Evolutionary conservation across 2,888 invertebrate genomes (phyloP).

Genomic region (Patella caerulea): DNA sequence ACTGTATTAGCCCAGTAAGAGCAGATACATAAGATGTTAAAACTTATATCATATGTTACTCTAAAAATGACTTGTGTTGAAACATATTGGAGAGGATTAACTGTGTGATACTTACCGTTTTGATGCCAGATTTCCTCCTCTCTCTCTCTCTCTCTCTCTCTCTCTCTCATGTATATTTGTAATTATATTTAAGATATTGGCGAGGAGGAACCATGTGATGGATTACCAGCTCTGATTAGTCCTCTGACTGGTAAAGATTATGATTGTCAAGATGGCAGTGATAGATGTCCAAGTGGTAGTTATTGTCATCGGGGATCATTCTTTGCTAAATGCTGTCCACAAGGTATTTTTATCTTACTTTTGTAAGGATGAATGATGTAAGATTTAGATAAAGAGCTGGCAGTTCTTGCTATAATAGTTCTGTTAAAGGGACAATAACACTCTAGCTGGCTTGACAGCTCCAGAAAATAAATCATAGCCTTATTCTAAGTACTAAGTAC

Average conservation of each 20-base stretch:
- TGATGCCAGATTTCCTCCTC: slow-evolving; percentile 76
- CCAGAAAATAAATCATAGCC: too few species aligned
- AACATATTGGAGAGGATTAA: slow-evolving; percentile 78
- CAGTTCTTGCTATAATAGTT: too few species aligned
- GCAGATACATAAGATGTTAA: too few species aligned
- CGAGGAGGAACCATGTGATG: slow-evolving; percentile 85
- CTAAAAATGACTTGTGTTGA: too few species aligned
- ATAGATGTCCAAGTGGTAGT: slow-evolving; percentile 84
- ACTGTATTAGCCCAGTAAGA: too few species aligned
- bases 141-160: not conserved
- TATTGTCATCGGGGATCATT: slow-evolving; percentile 84
- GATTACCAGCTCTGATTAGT: slow-evolving; percentile 83
- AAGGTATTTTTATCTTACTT: slow-evolving; percentile 76
- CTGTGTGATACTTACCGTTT: slow-evolving; percentile 88
- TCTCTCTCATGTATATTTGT: too few species aligned
- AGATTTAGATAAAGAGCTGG: too few species aligned
- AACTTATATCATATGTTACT: too few species aligned
- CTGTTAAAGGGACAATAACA: too few species aligned
- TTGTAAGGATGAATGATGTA: too few species aligned
- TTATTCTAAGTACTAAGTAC: too few species aligned
- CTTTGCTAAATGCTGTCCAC: slow-evolving; percentile 88
- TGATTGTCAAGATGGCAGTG: slow-evolving; percentile 86
- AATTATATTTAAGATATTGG: slow-evolving; percentile 73
- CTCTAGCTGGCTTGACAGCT: too few species aligned
- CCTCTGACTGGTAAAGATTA: slow-evolving; percentile 79